A percentile compares a stretch with the other conserved stretches of the same genome.
Conservation (phyloP, 2,113 vertebrate genomes). For the Serilophus lunatus region DNA sequence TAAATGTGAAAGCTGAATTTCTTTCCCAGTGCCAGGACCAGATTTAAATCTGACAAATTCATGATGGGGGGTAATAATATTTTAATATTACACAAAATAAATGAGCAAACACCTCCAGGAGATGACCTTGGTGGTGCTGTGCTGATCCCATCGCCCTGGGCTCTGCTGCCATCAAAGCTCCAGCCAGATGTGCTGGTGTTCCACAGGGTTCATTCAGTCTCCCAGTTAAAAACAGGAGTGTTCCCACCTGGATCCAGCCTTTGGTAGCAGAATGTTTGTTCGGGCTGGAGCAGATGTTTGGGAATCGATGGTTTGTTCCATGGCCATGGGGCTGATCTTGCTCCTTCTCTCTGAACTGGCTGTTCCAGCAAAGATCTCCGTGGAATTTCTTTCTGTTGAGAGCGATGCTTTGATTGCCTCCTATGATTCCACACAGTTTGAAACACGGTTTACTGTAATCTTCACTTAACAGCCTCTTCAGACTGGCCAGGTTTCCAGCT, state of each 20-base stretch:
- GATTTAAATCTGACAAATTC: background rate
- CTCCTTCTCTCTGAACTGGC: accelerated
- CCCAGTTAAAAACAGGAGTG: accelerated
- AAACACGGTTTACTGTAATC: slow-evolving; percentile 6
- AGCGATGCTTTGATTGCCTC: background rate
- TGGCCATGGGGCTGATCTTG: background rate
- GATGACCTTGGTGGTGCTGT: background rate
- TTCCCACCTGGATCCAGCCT: accelerated
- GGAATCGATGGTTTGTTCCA: accelerated
- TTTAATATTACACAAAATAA: background rate
- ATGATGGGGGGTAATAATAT: background rate
- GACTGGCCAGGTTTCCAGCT: slow-evolving; percentile 20
- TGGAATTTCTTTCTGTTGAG: background rate
- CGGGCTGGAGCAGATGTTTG: background rate
- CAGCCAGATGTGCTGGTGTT: background rate
- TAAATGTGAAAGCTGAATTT: background rate
- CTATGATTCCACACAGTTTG: background rate
- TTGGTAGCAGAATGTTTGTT: background rate
- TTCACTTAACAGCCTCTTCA: slow-evolving; percentile 5
- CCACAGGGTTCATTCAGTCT: background rate
- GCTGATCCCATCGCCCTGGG: accelerated
- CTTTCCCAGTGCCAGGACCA: background rate
- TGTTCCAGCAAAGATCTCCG: accelerated
- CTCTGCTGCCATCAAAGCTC: background rate
- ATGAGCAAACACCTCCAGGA: no score